These are phyloP conservation scores for Petrolisthes cinctipes DNA, from an alignment of 2,888 invertebrate genomes.

Conservation along the genomic window DNA sequence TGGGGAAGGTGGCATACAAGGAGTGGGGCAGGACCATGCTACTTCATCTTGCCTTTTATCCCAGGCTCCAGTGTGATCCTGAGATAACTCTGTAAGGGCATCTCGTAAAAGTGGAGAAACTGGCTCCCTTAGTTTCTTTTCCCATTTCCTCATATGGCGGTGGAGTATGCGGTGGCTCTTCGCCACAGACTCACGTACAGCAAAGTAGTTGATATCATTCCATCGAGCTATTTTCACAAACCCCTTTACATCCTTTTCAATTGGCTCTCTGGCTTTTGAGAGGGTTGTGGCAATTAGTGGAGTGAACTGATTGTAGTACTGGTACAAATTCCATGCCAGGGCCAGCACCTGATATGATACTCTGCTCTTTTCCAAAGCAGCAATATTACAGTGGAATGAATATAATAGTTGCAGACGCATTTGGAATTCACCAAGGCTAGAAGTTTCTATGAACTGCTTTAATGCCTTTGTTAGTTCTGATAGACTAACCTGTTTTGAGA, in stretches of 20 bases:
- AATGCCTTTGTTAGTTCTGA: conserved; percentile 76
- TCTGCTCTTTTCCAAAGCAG: conserved; percentile 72
- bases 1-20: conserved; percentile 21
- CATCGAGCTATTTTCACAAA: conserved; percentile 95
- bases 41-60: conserved; percentile 32
- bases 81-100: conserved; percentile 34
- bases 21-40: not conserved
- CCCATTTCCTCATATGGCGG: conserved; percentile 88
- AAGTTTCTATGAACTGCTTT: conserved; percentile 85
- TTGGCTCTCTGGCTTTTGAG: conserved; percentile 80
- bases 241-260: conserved; percentile 91
- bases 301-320: conserved; percentile 86
- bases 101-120: conserved; percentile 41
- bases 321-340: conserved; percentile 82
- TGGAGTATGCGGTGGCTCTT: conserved; percentile 89
- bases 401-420: conserved; percentile 82
- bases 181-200: conserved; percentile 88
- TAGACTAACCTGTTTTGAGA: conserved; percentile 66
- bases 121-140: conserved; percentile 69
- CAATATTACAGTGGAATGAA: conserved; percentile 84
- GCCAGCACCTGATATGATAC: conserved; percentile 45
- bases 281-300: conserved; percentile 77
- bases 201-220: conserved; percentile 95
- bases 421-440: conserved; percentile 86
- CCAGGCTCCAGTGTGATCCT: conserved; percentile 46